phyloP scores from a whole-genome alignment of 2,797 vertebrate species.

The Pelochelys cantorii region DNA sequence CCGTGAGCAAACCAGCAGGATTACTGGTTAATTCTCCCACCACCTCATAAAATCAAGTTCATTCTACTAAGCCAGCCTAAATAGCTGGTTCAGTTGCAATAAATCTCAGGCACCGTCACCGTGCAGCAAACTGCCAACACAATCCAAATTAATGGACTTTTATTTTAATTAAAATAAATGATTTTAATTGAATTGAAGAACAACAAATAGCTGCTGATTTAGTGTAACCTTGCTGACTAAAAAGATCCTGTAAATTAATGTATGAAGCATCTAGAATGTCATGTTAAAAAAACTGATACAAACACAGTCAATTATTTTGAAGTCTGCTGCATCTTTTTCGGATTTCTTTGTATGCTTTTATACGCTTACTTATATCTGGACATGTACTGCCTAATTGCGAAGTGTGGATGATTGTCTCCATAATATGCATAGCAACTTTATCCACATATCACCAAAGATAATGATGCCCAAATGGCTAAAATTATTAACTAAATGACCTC shows the following conservation, averaged over 20 bases:
- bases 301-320: not conserved
- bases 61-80: conserved; percentile 35
- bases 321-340: not conserved
- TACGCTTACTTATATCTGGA: not conserved
- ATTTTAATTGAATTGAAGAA: conserved; percentile 82
- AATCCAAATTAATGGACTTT: conserved; percentile 84
- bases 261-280: not conserved
- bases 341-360: not conserved
- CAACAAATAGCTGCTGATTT: conserved; percentile 82
- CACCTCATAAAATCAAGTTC: conserved; percentile 6
- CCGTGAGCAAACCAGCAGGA: conserved; percentile 68
- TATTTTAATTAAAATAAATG: conserved; percentile 92
- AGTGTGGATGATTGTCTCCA: accelerated
- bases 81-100: conserved; percentile 66
- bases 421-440: not conserved
- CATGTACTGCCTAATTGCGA: not conserved
- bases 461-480: not conserved
- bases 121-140: conserved; percentile 65
- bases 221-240: conserved; percentile 77
- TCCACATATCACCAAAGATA: not conserved
- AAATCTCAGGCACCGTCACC: conserved; percentile 73
- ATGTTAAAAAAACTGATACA: not conserved
- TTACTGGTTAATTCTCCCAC: conserved; percentile 26
- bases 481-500: not conserved
- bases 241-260: conserved; percentile 67